Evolutionary conservation across 35 echinoderm and acorn worm species (phyloP), one percentile per base, ranked within the genome.

Genomic region (Holothuria glaberrima): DNA sequence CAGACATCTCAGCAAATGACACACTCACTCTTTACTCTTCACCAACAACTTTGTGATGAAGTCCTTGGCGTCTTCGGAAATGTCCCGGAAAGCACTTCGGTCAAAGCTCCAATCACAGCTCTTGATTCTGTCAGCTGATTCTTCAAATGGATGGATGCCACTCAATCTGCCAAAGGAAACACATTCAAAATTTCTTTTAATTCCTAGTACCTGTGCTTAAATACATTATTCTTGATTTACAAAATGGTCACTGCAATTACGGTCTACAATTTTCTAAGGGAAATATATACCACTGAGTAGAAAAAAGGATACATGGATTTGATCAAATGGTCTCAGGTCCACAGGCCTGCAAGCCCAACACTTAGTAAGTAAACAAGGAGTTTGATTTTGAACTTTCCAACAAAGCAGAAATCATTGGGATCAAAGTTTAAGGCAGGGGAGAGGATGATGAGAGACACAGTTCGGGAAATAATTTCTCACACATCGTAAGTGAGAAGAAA

Each of bases 51-150:
- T 95, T 62, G 74, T 54, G 91, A 99, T 99, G 93, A 99, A 99
- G 58, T 99, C 97, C 44, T 99, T 86, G 36, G 93, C 97, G 25
- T 99, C 93, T 57, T 95, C 93, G 12, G 97, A 99, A 58, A 99
- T 99, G 28, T 80, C 88, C 48, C 86, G 92, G 91, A 99, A 99
- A 45, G 97, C 97, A 29, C 80, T 81, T 58, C 79, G 80, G 88
- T 99, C 97, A 86, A 99, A 99, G 26, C 86, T 86, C 90, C 90
- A 99, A 45, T 90, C 76, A 44, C 90, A 91, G 38, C 86, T 65
- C 76, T 86, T 76, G 60, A 99, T 93, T 69, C 90, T 94, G 57
- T 91, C 91, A 30, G 71, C 83, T 31, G 94, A 91, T 46, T 86
- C 75, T 0, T 91, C 91, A 44, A 99, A 99, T 18, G 97, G 97